Base-by-base conservation (phyloP, 2,888 invertebrate species). In the Malacosoma neustria region DNA sequence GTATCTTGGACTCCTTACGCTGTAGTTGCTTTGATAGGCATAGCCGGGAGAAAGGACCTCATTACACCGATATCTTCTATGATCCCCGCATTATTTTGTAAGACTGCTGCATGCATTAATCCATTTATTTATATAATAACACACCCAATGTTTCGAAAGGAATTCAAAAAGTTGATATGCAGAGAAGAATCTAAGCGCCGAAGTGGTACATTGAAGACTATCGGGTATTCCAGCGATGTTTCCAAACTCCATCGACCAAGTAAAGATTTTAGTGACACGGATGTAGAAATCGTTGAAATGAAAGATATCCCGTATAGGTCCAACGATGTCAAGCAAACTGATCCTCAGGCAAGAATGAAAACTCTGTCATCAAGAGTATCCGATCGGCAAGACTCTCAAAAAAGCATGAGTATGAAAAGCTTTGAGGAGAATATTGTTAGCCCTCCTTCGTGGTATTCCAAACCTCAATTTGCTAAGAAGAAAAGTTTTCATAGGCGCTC, bases 1-100 rank as follows among this genome's bases (percentile, higher is more conserved):
- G 56, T 91, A 6, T 91, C 94, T 0, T 95, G 95, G 95, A 92
- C 93, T 0, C 95, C 95, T 0, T 95, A 95, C 60, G 91, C 94
- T 0, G 70, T 91, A 1, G 90, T 95, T 0, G 89, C 94, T 9
- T 82, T 95, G 15, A 62, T 94, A 13, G 94, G 94, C 0, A 89
- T 93, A 48, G 89, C 89, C 43, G 91, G 91, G 2, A 75, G 89
- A 51, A 88, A 89, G 43, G 70, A 89, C 14, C 66, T 89, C 9
- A 85, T 95, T 30, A 90, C 91, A 0, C 94, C 94, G 0, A 57
- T 90, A 22, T 72, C 87, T 3, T 93, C 93, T 0, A 92, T 93
- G 92, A 81, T 93, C 29, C 94, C 93, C 0, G 93, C 93, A 1
- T 71, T 93, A 43, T 92, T 93, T 65, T 93, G 93, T 64, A 95